Evolutionary conservation across 2,888 invertebrate genomes (phyloP).

Genomic region (Petrolisthes manimaculis): DNA sequence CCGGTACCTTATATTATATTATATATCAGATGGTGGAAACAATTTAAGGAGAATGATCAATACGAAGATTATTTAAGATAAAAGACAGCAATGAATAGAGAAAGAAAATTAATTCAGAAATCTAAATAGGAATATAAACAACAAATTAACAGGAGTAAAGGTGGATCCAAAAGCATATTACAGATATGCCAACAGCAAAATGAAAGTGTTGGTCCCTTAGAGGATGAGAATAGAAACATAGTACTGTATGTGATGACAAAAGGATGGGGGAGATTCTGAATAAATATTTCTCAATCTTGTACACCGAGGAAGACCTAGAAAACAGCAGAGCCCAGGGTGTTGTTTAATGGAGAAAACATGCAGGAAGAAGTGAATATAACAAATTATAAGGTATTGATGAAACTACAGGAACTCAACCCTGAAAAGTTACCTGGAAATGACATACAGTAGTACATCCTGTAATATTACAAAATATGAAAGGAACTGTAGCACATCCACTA

Average conservation of each 20-base stretch:
- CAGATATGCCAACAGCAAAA: neutral
- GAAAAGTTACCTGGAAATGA: no score
- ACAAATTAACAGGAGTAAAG: neutral
- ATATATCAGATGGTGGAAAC: constrained; percentile 5
- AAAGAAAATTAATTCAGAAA: neutral
- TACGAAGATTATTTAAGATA: constrained; percentile 1
- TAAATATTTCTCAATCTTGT: no score
- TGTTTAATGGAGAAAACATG: no score
- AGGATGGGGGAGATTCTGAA: neutral
- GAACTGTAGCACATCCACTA: no score
- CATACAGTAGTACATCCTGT: no score
- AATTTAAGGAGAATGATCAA: constrained; percentile 7
- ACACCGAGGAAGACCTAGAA: no score
- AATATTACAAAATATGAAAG: no score
- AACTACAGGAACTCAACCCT: no score
- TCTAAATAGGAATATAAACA: neutral
- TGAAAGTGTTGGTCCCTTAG: constrained; percentile 9
- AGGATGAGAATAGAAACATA: constrained; percentile 19
- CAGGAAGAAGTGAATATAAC: no score
- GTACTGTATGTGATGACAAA: neutral
- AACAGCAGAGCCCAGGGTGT: no score
- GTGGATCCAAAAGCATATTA: neutral
- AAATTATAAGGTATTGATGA: no score
- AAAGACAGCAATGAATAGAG: neutral
- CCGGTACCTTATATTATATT: no score